Conservation (phyloP, 2,113 vertebrate species). For the Peromyscus maniculatus region DNA sequence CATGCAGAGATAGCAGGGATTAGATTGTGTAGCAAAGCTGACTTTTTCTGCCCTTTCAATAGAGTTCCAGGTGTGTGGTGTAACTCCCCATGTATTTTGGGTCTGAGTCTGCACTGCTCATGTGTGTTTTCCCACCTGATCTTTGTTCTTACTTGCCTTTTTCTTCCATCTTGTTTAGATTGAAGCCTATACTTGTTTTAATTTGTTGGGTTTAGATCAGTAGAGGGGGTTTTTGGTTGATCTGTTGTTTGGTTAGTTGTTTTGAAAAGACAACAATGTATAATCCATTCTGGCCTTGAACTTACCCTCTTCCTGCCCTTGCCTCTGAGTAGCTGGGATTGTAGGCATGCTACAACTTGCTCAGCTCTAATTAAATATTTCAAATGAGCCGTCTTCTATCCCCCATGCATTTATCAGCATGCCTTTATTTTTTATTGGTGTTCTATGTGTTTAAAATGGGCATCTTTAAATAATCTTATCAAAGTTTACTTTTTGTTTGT, state of each 20-base stretch:
- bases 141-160: background rate
- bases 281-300: background rate
- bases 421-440: conserved; percentile 24
- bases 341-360: background rate
- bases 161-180: conserved; percentile 23
- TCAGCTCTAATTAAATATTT: background rate
- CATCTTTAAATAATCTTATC: background rate
- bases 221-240: background rate
- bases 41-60: background rate
- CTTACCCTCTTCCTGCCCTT: background rate
- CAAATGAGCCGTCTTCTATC: background rate
- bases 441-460: background rate
- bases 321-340: background rate
- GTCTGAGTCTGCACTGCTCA: conserved; percentile 23
- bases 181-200: background rate
- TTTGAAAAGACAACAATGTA: background rate
- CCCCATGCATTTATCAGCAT: background rate
- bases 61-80: background rate
- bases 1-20: background rate
- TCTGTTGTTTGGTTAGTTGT: background rate
- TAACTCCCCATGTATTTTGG: background rate
- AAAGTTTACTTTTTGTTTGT: background rate
- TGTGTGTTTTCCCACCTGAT: background rate
- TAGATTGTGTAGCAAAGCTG: background rate
- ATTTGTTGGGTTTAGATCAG: background rate